These are phyloP conservation scores for Eonycteris spelaea DNA, from an alignment of 2,113 vertebrate species.

Conservation along the genomic window DNA sequence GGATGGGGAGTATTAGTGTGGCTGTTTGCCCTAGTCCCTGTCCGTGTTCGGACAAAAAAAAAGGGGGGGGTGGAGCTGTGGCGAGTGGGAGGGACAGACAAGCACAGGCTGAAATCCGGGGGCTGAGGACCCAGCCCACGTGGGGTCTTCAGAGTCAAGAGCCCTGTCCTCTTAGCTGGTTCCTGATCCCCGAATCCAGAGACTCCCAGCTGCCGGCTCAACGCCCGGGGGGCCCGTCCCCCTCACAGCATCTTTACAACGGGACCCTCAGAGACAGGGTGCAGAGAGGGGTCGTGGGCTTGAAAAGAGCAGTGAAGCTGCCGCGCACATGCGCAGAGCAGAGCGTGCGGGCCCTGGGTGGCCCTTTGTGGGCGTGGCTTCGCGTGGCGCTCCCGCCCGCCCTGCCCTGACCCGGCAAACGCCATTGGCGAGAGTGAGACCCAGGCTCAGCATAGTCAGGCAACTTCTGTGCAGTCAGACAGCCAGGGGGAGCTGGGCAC, in stretches of 20 bases:
- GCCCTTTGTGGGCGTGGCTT: fast-evolving
- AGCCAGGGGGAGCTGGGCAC: neutral
- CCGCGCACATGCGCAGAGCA: neutral
- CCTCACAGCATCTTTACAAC: neutral
- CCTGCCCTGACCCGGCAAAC: neutral
- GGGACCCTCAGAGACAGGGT: neutral
- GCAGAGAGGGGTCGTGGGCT: neutral
- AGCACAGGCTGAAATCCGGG: neutral
- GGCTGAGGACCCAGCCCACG: neutral
- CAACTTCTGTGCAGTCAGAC: neutral
- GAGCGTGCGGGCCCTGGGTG: neutral
- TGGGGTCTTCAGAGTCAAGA: neutral
- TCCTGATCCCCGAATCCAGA: too few species aligned
- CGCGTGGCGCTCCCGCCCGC: fast-evolving
- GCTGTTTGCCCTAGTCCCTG: neutral
- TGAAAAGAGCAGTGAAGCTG: neutral
- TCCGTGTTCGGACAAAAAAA: neutral
- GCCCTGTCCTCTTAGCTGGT: neutral
- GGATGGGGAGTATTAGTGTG: neutral
- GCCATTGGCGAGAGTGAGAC: neutral
- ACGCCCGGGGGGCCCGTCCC: too few species aligned
- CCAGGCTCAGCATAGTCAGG: neutral
- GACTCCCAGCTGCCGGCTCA: neutral
- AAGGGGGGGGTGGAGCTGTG: neutral
- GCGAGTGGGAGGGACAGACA: neutral